Evolutionary conservation across 2,888 invertebrate genomes (phyloP), one percentile per base, ranked within the genome.

Genomic region (Myopa testacea): DNA sequence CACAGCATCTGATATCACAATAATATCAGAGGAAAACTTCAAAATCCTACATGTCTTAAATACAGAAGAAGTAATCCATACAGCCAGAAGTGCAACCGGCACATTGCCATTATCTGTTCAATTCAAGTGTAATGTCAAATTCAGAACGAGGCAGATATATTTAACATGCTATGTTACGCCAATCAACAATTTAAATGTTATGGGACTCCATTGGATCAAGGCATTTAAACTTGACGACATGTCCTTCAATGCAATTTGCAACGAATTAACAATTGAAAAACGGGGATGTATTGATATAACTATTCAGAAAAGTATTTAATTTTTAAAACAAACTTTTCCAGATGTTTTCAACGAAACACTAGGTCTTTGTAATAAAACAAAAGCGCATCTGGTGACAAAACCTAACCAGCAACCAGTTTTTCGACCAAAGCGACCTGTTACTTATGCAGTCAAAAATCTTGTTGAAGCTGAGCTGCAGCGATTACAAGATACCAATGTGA

Each of bases 1-100:
- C 60, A 81, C 80, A 16, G 80, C 77, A 73, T 80, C 79, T 5
- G 81, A 81, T 19, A 81, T 82, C 67, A 78, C 79, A 2, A 78
- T 82, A 4, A 80, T 82, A 26, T 80, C 81, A 40, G 63, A 81
- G 75, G 40, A 63, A 38, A 77, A 40, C 34, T 82, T 80, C 52
- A 50, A 79, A 62, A 75, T 74, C 37, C 77, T 79, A 12, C 6
- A 72, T 38, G 62, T 72, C 12, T 34, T 73, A 37, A 72, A 75
- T 58, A n/a, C 71, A 5, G 68, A 62, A 19, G 74, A 78, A n/a
- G 79, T 79, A 16, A 50, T 19, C 12, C 68, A 79, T 14, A 73
- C 76, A 74, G 78, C 79, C 45, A 67, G 74, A 37, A 81, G 78
- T 50, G 80, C 81, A 78, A 81, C 81, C 73, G 81, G 78, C 50